Percentiles rank a stretch among this genome's conserved stretches.
phyloP scores from a whole-genome alignment of 2,888 invertebrate species.

The Scelioninae gen. 1 region DNA sequence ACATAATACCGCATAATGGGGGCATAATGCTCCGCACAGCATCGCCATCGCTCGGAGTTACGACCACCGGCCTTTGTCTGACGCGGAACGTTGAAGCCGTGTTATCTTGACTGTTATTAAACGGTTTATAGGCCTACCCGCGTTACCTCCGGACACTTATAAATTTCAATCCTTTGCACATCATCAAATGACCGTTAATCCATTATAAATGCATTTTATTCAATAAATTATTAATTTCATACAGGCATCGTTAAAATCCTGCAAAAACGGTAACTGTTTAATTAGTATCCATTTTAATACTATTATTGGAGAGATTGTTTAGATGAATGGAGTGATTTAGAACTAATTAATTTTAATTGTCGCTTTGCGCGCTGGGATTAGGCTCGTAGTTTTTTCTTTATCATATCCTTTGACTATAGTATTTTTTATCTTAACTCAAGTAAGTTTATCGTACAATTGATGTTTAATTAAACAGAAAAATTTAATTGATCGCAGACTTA shows the following conservation, averaged over 20 bases:
- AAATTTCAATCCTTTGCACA: slow-evolving; percentile 49
- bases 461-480: too few relatives aligned
- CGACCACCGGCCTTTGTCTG: slow-evolving; percentile 77
- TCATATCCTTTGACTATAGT: too few relatives aligned
- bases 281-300: too few relatives aligned
- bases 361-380: too few relatives aligned
- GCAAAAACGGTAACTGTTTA: too few relatives aligned
- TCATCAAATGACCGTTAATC: slow-evolving; percentile 47
- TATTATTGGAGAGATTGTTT: too few relatives aligned
- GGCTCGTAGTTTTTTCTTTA: too few relatives aligned
- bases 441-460: too few relatives aligned
- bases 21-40: slow-evolving; percentile 79
- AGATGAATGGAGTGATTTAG: too few relatives aligned
- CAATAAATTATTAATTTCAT: slow-evolving; percentile 44
- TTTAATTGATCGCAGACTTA: too few relatives aligned
- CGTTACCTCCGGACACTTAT: slow-evolving; percentile 56
- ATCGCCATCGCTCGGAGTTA: slow-evolving; percentile 78
- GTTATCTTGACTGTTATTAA: slow-evolving; percentile 74
- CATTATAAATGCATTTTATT: slow-evolving; percentile 45
- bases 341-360: too few relatives aligned
- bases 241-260: not conserved
- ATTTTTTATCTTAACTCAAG: too few relatives aligned
- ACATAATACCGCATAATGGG: slow-evolving; percentile 83
- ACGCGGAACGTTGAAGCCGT: slow-evolving; percentile 71
- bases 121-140: slow-evolving; percentile 72